Percentiles rank a stretch among this genome's conserved stretches.
phyloP scores from a whole-genome alignment of 2,888 invertebrate species.

The Melanotus villosus region DNA sequence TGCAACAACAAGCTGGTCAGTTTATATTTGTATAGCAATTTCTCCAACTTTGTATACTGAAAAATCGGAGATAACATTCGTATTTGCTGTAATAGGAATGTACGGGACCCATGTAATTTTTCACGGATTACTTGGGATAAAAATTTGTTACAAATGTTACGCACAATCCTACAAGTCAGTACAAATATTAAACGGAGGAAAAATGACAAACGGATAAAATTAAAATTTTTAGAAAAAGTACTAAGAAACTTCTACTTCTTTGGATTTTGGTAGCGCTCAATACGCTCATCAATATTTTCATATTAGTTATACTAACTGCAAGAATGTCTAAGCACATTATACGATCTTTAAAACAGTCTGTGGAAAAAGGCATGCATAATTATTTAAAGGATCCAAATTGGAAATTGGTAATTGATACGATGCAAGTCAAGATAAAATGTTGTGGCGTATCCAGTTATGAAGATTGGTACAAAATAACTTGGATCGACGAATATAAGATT shows the following conservation, averaged over 20 bases:
- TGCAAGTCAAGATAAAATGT: constrained; percentile 72
- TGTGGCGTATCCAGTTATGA: constrained; percentile 72
- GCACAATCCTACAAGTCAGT: constrained; percentile 63
- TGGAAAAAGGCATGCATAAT: constrained; percentile 72
- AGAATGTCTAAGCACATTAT: constrained; percentile 65
- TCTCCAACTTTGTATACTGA: constrained; percentile 64
- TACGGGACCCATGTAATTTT: constrained; percentile 64
- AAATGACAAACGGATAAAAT: neutral
- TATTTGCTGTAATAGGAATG: constrained; percentile 64
- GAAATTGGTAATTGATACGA: constrained; percentile 72
- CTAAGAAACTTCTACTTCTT: constrained; percentile 61
- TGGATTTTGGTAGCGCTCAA: constrained; percentile 64
- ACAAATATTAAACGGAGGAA: neutral
- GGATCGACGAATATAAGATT: constrained; percentile 72
- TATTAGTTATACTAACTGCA: constrained; percentile 60
- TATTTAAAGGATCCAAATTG: constrained; percentile 72
- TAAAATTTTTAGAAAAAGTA: constrained; percentile 63
- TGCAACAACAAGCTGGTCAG: constrained; percentile 59
- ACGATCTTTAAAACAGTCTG: constrained; percentile 69
- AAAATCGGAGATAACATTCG: constrained; percentile 64
- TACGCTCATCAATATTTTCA: constrained; percentile 61
- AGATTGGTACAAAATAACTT: constrained; percentile 75
- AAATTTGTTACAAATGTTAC: constrained; percentile 64
- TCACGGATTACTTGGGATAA: constrained; percentile 64
- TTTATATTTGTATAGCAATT: constrained; percentile 62